phyloP scores from a whole-genome alignment of 2,113 vertebrate genomes.

The Pollimyrus isidori region DNA sequence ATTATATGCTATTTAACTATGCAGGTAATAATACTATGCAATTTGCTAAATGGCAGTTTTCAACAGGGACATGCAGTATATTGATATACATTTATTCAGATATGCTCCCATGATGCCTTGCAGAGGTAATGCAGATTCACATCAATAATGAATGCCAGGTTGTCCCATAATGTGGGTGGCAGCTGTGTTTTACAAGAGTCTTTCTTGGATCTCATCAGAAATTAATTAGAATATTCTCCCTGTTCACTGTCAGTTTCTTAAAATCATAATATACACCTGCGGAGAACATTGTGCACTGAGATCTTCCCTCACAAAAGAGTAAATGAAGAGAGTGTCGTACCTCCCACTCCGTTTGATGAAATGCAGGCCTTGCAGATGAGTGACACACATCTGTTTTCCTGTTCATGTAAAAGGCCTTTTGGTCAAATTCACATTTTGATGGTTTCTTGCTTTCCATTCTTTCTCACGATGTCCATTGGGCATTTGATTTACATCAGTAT shows the following conservation, averaged over 20 bases:
- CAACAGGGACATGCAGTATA: background rate
- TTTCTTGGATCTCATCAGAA: background rate
- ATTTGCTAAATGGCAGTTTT: background rate
- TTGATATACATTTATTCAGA: background rate
- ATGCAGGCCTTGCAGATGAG: background rate
- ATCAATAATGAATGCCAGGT: background rate
- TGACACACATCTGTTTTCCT: background rate
- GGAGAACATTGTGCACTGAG: background rate
- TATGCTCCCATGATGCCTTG: background rate
- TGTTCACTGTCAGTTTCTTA: background rate
- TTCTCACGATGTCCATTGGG: background rate
- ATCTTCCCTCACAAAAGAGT: background rate
- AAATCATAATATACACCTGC: slow-evolving; percentile 1
- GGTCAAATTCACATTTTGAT: background rate
- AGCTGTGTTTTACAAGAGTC: background rate
- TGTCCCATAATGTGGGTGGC: background rate
- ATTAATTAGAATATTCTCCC: background rate
- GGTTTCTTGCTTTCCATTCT: background rate
- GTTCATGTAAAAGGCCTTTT: background rate
- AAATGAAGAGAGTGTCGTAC: background rate
- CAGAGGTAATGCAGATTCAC: background rate
- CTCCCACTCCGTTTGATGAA: background rate
- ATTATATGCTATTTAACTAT: background rate
- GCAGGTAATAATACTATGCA: background rate
- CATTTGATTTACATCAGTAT: background rate